A percentile compares a stretch with the other conserved stretches of the same genome.
phyloP scores from a whole-genome alignment of 30 jellyfish, hydroid and myxozoan species.

The Aurelia aurita region DNA sequence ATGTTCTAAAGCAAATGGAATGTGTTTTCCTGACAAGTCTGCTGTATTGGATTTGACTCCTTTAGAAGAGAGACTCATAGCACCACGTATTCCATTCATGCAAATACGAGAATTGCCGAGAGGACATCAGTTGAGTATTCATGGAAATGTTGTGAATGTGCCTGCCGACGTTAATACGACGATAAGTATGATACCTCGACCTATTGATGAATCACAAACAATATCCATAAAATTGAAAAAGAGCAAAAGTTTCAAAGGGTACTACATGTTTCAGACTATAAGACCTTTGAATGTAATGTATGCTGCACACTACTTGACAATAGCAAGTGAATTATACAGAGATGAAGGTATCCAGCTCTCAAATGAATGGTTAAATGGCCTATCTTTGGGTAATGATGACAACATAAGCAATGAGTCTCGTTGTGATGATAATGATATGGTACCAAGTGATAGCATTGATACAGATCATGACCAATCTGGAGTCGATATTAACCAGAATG shows the following conservation, averaged over 20 bases:
- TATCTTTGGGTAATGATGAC: too few species aligned
- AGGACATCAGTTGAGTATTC: slow-evolving; percentile 43
- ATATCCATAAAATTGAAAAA: slow-evolving; percentile 7
- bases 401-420: too few species aligned
- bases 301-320: slow-evolving; percentile 29
- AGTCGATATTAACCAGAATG: not conserved
- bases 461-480: not conserved
- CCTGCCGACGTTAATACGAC: slow-evolving; percentile 48
- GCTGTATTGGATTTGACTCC: not conserved
- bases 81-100: slow-evolving; percentile 51
- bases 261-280: slow-evolving; percentile 2
- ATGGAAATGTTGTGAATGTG: slow-evolving; percentile 64
- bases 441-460: not conserved
- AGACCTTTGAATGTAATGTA: slow-evolving; percentile 10
- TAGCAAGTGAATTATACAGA: not conserved
- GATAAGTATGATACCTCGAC: slow-evolving; percentile 1
- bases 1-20: slow-evolving; percentile 5
- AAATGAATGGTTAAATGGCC: not conserved
- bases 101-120: slow-evolving; percentile 46
- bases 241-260: not conserved
- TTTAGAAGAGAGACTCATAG: slow-evolving; percentile 45
- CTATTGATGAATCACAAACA: slow-evolving; percentile 28
- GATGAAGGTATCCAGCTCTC: slow-evolving; percentile 18
- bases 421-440: not conserved
- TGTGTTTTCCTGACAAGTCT: slow-evolving; percentile 33